Evolutionary conservation across 2,113 vertebrate species (phyloP), one percentile per base, ranked within the genome.

Genomic region (Puffinus mauretanicus): DNA sequence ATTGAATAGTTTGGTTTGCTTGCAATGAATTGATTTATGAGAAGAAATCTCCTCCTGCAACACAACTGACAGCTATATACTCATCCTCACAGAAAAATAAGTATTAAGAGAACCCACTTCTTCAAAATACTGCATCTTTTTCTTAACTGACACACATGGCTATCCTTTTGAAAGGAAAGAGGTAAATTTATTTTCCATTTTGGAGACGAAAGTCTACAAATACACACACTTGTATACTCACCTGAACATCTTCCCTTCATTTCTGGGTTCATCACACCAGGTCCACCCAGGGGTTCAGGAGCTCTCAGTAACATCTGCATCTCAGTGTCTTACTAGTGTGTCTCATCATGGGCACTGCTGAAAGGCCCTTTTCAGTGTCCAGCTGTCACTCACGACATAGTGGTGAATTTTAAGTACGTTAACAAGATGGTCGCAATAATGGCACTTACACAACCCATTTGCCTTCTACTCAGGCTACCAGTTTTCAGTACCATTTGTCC

Each of bases 361-460:
- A 1, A 55, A 69, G 24, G 36, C 38, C 61, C 73, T 67, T 64
- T 42, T 10, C 71, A 14, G 65, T 0, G 0, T 29, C 44, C 86
- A 38, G 49, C 64, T 94, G 42, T 66, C 54, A 13, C 46, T 75
- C 64, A 26, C 2, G 4, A 51, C 42, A 64, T 0, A 24, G 22
- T 1, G 0, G 44, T 62, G 30, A 26, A 73, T 69, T 75, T 65
- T 13, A 89, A 67, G 51, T 38, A 58, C 10, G 2, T 6, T 13
- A 78, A 71, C 32, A 75, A 83, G 64, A 71, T 6, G 17, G 34
- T 80, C 13, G 57, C 1, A 0, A 16, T 55, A 72, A 38, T 0
- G 7, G 34, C 49, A 73, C 52, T 86, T 52, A 61, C 15, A 65
- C 24, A 62, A 16, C 5, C 13, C n/a, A 32, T 34, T 52, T 70